phyloP scores from a whole-genome alignment of 2,113 vertebrate genomes.

The Notarius quadriscutis region DNA sequence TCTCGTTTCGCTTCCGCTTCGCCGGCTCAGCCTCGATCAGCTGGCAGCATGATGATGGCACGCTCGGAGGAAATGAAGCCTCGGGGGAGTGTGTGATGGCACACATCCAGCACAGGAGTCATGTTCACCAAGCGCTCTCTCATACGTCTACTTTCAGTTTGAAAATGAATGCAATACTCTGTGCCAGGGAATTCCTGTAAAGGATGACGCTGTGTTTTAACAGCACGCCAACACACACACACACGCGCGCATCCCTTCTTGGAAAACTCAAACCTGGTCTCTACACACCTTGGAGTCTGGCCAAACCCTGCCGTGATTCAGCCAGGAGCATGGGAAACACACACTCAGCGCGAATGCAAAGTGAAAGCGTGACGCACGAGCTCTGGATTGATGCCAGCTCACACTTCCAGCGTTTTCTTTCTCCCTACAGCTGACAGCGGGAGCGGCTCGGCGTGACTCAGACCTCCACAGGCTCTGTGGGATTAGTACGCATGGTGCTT shows the following conservation, averaged over 20 bases:
- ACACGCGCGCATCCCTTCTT: neutral
- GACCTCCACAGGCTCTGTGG: slow-evolving; percentile 44
- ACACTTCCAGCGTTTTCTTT: slow-evolving; percentile 64
- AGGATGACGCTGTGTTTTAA: neutral
- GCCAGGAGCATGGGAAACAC: slow-evolving; percentile 48
- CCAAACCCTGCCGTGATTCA: slow-evolving; percentile 64
- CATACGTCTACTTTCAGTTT: neutral
- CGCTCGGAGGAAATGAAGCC: neutral
- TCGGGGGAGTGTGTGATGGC: neutral
- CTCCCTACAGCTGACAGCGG: neutral
- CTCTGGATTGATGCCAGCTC: slow-evolving; percentile 67
- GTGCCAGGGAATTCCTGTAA: slow-evolving; percentile 15
- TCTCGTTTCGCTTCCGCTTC: neutral
- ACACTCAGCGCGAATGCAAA: slow-evolving; percentile 19
- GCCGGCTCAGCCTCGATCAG: neutral
- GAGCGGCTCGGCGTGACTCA: slow-evolving; percentile 60
- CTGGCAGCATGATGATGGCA: neutral
- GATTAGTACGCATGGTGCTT: neutral
- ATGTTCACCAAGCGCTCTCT: neutral
- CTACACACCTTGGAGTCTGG: slow-evolving; percentile 63
- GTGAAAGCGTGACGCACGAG: slow-evolving; percentile 48
- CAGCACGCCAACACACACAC: neutral
- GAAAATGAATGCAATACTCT: neutral
- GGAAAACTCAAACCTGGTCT: slow-evolving; percentile 36
- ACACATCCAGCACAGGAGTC: neutral